phyloP scores from a whole-genome alignment of 2,888 invertebrate genomes.

The Bedellia somnulentella region DNA sequence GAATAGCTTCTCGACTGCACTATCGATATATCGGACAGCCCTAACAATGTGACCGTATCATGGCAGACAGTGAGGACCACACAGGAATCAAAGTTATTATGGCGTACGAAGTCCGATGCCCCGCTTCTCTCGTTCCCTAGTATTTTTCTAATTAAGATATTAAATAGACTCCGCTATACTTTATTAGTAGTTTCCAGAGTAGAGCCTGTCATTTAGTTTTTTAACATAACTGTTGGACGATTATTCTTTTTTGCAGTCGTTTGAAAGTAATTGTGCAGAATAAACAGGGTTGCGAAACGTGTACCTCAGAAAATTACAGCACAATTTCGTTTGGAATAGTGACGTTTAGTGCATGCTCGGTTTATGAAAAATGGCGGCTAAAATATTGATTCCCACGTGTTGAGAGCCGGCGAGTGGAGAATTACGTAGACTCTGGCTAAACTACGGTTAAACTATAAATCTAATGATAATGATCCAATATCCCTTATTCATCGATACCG shows the following conservation, averaged over 20 bases:
- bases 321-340: not conserved
- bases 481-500: slow-evolving; percentile 16
- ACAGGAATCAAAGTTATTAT: too few species aligned
- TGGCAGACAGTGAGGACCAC: slow-evolving; percentile 7
- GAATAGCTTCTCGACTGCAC: too few species aligned
- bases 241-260: too few species aligned
- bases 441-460: slow-evolving; percentile 35
- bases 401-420: slow-evolving; percentile 5
- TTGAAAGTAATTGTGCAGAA: too few species aligned
- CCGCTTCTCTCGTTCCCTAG: slow-evolving; percentile 28
- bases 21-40: too few species aligned
- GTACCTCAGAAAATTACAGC: too few species aligned
- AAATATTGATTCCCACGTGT: not conserved
- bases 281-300: too few species aligned
- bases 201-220: not conserved
- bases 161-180: slow-evolving; percentile 42
- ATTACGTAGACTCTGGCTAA: slow-evolving; percentile 7
- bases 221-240: not conserved
- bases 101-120: too few species aligned
- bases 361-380: not conserved
- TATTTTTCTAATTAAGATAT: slow-evolving; percentile 55
- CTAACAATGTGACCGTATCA: too few species aligned
- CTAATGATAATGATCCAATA: slow-evolving; percentile 40
- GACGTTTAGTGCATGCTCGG: not conserved
- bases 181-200: not conserved